Evolutionary conservation across 2,888 invertebrate genomes (phyloP).

Genomic region (Drosophila gaucha): DNA sequence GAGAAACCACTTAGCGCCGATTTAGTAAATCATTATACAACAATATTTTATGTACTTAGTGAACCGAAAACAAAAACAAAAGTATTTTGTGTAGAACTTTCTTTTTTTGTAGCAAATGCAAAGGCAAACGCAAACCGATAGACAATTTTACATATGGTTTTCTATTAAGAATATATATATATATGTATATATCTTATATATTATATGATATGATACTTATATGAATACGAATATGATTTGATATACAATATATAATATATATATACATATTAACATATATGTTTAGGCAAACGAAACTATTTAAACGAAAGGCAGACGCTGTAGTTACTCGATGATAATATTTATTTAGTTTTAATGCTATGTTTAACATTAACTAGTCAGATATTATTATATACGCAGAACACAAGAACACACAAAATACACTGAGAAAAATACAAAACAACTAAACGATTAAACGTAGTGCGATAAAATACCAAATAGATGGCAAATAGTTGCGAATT

Average conservation of each 20-base stretch:
- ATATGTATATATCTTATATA: conserved; percentile 36
- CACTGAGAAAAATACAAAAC: too few species aligned
- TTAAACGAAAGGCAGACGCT: conserved; percentile 68
- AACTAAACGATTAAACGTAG: conserved; percentile 50
- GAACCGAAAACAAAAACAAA: conserved; percentile 11
- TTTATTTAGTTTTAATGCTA: conserved; percentile 69
- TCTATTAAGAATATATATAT: conserved; percentile 49
- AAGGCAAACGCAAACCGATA: conserved; percentile 53
- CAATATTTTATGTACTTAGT: conserved; percentile 31
- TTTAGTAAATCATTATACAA: conserved; percentile 7
- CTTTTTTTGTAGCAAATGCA: conserved; percentile 27
- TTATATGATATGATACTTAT: conserved; percentile 31
- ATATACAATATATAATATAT: conserved; percentile 57
- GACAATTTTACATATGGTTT: conserved; percentile 57
- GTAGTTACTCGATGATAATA: conserved; percentile 66
- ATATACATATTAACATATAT: conserved; percentile 49
- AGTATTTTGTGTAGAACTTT: conserved; percentile 49
- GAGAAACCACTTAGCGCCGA: conserved; percentile 27
- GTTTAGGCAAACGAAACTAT: conserved; percentile 58
- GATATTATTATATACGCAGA: conserved; percentile 76
- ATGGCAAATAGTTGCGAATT: conserved; percentile 48
- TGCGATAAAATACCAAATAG: conserved; percentile 40
- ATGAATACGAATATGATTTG: conserved; percentile 63
- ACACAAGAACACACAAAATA: conserved; percentile 53
- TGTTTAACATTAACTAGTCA: conserved; percentile 66